Evolutionary conservation across 2,113 vertebrate species (phyloP), one percentile per base, ranked within the genome.

Genomic region (Mobula birostris): DNA sequence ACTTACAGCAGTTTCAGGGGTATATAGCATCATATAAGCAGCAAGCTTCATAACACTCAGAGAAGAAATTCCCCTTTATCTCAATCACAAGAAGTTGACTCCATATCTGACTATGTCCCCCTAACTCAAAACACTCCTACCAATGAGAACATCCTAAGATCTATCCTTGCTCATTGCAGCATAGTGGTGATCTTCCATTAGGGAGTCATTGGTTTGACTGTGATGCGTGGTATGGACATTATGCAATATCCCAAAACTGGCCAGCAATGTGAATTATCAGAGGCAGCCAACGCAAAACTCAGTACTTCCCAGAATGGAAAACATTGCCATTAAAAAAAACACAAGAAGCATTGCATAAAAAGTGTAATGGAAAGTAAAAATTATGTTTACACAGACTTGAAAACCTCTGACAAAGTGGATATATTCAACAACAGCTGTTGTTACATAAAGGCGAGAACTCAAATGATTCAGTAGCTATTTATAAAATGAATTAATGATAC

Each of bases 401-500:
- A 85, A 63, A 90, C 63, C n/a, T 19, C 85, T 90, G 29, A 90
- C 85, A 90, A 90, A 90, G 29, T 68, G 85, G 61, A 63, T 66
- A n/a, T 66, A 90, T 90, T 90, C 85, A 88, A 66, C n/a, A 90
- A 66, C 85, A 90, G 85, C 85, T 90, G 85, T 90, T 68, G 61
- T 61, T 68, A 68, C 85, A 90, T 63, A 90, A 66, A 90, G 29
- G 61, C 66, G 58, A 88, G 29, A 61, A 88, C 36, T 88, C 85
- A 32, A 90, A 90, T 68, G 85, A 90, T 90, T 90, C 85, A 32
- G n/a, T 8, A 90, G 61, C 85, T 90, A 90, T 90, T 90, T 90
- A 90, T 90, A 90, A 90, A 88, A 68, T 90, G 61, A 90, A 90
- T 90, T 90, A 90, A 90, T 90, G 85, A 90, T 68, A 90, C 58